Conservation (phyloP, 92 coral and sea anemone genomes). For the Phymanthus crucifer region DNA sequence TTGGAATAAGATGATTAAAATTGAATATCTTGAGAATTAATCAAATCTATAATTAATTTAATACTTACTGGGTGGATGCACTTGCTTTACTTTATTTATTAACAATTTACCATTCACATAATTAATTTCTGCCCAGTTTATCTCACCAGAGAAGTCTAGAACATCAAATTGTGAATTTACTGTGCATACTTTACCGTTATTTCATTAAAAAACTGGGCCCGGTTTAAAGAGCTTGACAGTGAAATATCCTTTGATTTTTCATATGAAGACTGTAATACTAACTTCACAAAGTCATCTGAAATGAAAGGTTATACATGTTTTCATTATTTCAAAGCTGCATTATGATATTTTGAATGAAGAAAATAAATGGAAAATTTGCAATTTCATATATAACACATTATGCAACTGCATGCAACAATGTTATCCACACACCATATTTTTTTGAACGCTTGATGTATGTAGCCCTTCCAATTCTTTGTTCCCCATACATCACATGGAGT, state of each 20-base stretch:
- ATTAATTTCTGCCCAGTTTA: background rate
- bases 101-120: slow-evolving; percentile 5
- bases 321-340: no score
- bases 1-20: slow-evolving; percentile 7
- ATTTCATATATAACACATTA: no score
- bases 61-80: slow-evolving; percentile 14
- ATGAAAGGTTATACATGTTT: background rate
- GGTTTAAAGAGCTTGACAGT: background rate
- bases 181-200: slow-evolving; percentile 2
- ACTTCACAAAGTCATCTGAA: slow-evolving; percentile 10
- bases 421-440: background rate
- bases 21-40: slow-evolving; percentile 5
- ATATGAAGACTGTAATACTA: background rate
- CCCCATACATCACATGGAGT: slow-evolving; percentile 5
- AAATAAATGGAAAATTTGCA: no score
- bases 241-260: background rate
- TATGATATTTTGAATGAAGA: no score
- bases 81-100: slow-evolving; percentile 6
- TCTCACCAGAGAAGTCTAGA: slow-evolving; percentile 5
- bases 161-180: slow-evolving; percentile 5
- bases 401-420: no score
- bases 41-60: slow-evolving; percentile 7
- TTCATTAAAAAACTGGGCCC: background rate
- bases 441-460: background rate
- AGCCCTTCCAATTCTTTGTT: background rate